phyloP scores from a whole-genome alignment of 2,888 invertebrate genomes.

The Scaptomyza tumidula region DNA sequence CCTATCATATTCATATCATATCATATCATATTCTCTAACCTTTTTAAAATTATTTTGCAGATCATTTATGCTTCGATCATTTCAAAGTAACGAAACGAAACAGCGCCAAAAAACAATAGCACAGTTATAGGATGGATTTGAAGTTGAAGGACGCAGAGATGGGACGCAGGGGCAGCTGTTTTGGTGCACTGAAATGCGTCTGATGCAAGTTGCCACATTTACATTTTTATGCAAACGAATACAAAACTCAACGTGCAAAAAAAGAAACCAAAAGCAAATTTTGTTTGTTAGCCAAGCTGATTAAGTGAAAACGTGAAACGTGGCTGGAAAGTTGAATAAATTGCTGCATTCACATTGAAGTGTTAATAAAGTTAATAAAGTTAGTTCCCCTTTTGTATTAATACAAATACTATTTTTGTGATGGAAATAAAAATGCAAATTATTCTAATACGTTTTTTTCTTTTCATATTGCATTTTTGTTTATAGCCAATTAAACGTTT shows the following conservation, averaged over 20 bases:
- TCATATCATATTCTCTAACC: background rate
- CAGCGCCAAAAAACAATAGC: conserved; percentile 27
- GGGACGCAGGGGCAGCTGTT: background rate
- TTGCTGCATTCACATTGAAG: conserved; percentile 26
- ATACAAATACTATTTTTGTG: no score
- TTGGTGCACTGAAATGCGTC: conserved; percentile 25
- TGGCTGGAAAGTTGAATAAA: conserved; percentile 70
- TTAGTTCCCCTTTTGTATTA: background rate
- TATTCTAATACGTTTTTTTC: no score
- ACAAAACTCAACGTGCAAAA: conserved; percentile 35
- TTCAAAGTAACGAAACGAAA: background rate
- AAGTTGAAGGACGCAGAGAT: background rate
- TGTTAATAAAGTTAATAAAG: conserved; percentile 13
- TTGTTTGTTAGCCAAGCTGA: conserved; percentile 49
- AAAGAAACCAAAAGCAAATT: conserved; percentile 1
- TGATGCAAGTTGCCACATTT: conserved; percentile 63
- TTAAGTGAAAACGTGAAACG: conserved; percentile 77
- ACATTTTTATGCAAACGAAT: conserved; percentile 61
- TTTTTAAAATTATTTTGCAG: background rate
- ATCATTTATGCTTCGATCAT: conserved; percentile 10
- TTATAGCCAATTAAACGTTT: background rate
- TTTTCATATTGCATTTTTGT: no score
- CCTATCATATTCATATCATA: no score
- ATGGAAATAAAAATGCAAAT: no score
- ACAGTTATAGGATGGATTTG: conserved; percentile 35